Evolutionary conservation across 2,113 vertebrate species (phyloP).

Genomic region (Sphaerodactylus townsendi): DNA sequence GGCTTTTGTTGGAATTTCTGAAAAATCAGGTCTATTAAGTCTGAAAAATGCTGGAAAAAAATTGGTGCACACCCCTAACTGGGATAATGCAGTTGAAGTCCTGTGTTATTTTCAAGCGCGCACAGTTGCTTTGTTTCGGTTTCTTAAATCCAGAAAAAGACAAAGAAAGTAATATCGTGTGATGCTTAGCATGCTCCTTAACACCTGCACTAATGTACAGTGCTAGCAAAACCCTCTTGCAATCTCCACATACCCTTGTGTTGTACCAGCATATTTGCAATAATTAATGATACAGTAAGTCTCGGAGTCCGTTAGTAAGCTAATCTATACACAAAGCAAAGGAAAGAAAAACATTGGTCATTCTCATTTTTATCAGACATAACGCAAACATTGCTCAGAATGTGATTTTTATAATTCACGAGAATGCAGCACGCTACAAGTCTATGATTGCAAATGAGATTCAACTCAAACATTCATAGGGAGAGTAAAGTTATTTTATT

Average conservation of each 20-base stretch:
- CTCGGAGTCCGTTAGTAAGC: not conserved
- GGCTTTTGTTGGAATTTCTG: no score
- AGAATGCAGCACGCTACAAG: slow-evolving; percentile 47
- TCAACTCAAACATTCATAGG: slow-evolving; percentile 78
- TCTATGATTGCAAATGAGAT: slow-evolving; percentile 73
- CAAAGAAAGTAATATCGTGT: not conserved
- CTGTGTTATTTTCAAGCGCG: not conserved
- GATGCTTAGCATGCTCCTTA: not conserved
- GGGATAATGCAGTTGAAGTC: not conserved
- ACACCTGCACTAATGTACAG: not conserved
- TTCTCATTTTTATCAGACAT: slow-evolving; percentile 41
- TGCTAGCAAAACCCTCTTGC: not conserved
- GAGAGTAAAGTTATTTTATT: slow-evolving; percentile 93
- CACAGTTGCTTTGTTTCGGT: not conserved
- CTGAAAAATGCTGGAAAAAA: no score
- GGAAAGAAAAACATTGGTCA: not conserved
- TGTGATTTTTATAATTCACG: slow-evolving; percentile 36
- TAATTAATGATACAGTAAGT: not conserved
- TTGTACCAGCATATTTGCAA: no score
- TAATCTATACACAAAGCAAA: slow-evolving; percentile 45
- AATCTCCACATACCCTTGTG: not conserved
- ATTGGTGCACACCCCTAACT: no score
- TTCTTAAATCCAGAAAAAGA: not conserved
- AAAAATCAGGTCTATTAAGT: no score
- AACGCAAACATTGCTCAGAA: slow-evolving; percentile 52